These are phyloP conservation scores for Drosophila punjabiensis DNA, from an alignment of 1,140 invertebrate genomes.

Conservation along the genomic window DNA sequence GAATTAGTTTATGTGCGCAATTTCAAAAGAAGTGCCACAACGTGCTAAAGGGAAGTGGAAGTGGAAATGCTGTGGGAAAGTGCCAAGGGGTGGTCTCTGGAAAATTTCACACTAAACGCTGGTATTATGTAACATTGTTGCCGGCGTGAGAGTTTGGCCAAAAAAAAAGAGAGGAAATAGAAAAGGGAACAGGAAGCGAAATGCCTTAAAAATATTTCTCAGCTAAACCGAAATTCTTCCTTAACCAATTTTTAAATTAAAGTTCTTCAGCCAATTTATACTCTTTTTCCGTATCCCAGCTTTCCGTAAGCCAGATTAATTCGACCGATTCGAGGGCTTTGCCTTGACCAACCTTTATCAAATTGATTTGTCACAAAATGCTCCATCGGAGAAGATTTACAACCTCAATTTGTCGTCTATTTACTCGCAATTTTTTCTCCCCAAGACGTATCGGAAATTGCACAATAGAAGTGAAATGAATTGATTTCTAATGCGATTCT, in stretches of 20 bases:
- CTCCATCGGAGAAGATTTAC: conserved; percentile 60
- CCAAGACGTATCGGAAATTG: conserved; percentile 66
- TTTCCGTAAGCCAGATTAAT: conserved; percentile 33
- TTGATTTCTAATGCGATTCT: conserved; percentile 77
- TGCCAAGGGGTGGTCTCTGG: conserved; percentile 30
- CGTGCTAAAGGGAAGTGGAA: conserved; percentile 17
- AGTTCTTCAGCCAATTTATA: conserved; percentile 13
- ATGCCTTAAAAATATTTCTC: conserved; percentile 16
- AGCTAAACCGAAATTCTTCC: neutral
- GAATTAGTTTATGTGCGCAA: conserved; percentile 81
- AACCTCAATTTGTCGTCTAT: conserved; percentile 71
- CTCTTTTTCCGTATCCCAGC: neutral
- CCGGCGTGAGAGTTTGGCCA: conserved; percentile 31
- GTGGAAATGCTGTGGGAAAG: conserved; percentile 19
- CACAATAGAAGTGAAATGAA: conserved; percentile 78
- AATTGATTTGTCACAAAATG: conserved; percentile 62
- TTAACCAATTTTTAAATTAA: conserved; percentile 12
- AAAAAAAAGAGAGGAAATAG: neutral
- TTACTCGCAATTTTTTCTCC: conserved; percentile 27
- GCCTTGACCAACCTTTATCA: conserved; percentile 37
- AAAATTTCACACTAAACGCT: conserved; percentile 79
- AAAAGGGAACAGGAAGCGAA: conserved; percentile 10
- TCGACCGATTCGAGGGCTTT: conserved; percentile 15
- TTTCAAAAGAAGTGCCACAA: conserved; percentile 70
- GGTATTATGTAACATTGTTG: conserved; percentile 73